Base-by-base conservation (phyloP, 1,140 invertebrate genomes). In the Artemia franciscana region DNA sequence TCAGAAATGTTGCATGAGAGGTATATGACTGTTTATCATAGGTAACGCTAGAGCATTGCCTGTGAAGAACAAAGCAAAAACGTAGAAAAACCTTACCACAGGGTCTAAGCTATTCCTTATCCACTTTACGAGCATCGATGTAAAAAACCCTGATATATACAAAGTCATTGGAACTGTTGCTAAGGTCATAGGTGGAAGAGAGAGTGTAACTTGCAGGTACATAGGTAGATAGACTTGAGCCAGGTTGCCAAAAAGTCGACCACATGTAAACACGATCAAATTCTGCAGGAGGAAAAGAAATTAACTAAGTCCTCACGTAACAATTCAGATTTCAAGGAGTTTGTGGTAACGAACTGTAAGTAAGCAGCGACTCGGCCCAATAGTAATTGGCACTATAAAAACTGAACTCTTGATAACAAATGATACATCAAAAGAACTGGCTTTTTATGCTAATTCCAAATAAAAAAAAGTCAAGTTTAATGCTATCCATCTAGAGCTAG, bases 141-240 rank as follows among this genome's bases (percentile, higher is more conserved):
- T 51, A 12, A 51, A 15, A 51, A 51, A 51, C 12, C 39, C 39
- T 15, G 12, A 51, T 15, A 51, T 51, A 18, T 51, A 51, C 2
- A 51, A 18, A 3, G 39, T 51, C 12, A 51, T 12, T 15, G 39
- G 39, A 15, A 51, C 39, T 2, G 39, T 51, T 51, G 39, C 39
- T 15, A 51, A 15, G 39, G 39, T 51, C 12, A 51, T 51, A 3
- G 39, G 39, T 51, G 39, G 39, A 15, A 51, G 39, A 15, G 39
- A 51, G 1, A 83, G 70, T 24, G 82, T 77, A 72, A 91, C 85
- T 67, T 87, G 84, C 57, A 91, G 78, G 73, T 88, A 93, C 65
- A 91, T 74, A 4, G 88, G 87, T 58, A 91, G 80, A 68, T 91
- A 93, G 3, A 90, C 83, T 65, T 91, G 80, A 57, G 84, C 85